A percentile compares a stretch with the other conserved stretches of the same genome.
phyloP scores from a whole-genome alignment of 1,140 invertebrate species.

The Ceratosolen fusciceps region DNA sequence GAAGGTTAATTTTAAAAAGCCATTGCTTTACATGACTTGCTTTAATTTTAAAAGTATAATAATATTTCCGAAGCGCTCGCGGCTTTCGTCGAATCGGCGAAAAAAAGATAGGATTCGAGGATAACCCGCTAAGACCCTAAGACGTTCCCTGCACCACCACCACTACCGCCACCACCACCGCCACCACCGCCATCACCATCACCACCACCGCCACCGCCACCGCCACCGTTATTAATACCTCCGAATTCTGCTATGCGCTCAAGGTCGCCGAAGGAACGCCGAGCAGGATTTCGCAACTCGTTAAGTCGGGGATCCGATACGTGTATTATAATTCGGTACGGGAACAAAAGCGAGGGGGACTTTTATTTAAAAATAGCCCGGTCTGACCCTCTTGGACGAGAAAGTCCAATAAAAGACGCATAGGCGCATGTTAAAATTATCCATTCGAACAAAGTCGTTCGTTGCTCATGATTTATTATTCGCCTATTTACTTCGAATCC shows the following conservation, averaged over 20 bases:
- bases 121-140: too few species aligned
- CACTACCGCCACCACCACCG: too few species aligned
- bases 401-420: background rate
- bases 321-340: background rate
- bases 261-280: too few species aligned
- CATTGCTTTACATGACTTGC: conserved; percentile 33
- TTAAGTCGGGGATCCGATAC: too few species aligned
- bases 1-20: conserved; percentile 24
- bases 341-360: background rate
- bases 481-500: background rate
- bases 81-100: background rate
- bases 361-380: background rate
- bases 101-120: too few species aligned
- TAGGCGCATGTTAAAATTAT: background rate
- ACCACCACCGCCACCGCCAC: too few species aligned
- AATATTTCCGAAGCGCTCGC: background rate
- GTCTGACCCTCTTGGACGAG: background rate
- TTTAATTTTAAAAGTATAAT: conserved; percentile 31
- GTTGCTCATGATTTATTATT: background rate
- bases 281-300: too few species aligned
- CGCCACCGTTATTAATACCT: too few species aligned
- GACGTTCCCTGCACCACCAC: too few species aligned
- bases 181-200: too few species aligned
- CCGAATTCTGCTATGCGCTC: too few species aligned
- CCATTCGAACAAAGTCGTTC: background rate